Percentiles rank a stretch among this genome's conserved stretches.
phyloP scores from a whole-genome alignment of 2,113 vertebrate species.

The Xerus inauris region DNA sequence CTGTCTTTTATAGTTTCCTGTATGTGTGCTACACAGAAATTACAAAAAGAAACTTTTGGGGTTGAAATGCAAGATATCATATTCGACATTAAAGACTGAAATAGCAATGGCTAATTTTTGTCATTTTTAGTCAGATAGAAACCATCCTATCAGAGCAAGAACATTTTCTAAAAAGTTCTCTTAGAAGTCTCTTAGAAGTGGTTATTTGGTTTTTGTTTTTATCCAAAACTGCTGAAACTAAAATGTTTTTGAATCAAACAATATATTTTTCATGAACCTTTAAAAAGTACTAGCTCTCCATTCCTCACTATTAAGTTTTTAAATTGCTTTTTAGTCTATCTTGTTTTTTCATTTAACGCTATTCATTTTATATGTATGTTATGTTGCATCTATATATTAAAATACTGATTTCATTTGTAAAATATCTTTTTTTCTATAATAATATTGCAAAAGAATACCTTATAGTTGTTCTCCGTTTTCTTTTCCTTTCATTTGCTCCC shows the following conservation, averaged over 20 bases:
- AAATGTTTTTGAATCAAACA: constrained; percentile 8
- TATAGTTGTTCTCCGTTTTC: constrained; percentile 98
- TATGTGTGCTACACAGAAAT: background rate
- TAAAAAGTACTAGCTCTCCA: constrained; percentile 12
- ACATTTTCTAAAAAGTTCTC: background rate
- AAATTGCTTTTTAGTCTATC: background rate
- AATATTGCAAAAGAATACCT: constrained; percentile 86
- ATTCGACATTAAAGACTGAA: background rate
- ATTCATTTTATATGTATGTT: background rate
- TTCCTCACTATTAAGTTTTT: background rate
- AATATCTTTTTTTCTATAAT: background rate
- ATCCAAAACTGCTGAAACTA: background rate
- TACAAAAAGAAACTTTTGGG: background rate
- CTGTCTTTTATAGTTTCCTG: background rate
- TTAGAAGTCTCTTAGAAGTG: background rate
- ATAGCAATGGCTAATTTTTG: background rate
- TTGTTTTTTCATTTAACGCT: background rate
- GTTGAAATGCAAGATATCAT: background rate
- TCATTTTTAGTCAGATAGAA: background rate
- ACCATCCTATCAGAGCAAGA: background rate
- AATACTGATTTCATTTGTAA: background rate
- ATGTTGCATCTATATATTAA: background rate
- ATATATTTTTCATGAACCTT: background rate
- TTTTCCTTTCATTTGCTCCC: constrained; percentile 96
- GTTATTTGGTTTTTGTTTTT: constrained; percentile 17